A percentile compares a stretch with the other conserved stretches of the same genome.
These are phyloP conservation scores for Platycheirus albimanus DNA, from an alignment of 2,888 invertebrate species.

Conservation along the genomic window DNA sequence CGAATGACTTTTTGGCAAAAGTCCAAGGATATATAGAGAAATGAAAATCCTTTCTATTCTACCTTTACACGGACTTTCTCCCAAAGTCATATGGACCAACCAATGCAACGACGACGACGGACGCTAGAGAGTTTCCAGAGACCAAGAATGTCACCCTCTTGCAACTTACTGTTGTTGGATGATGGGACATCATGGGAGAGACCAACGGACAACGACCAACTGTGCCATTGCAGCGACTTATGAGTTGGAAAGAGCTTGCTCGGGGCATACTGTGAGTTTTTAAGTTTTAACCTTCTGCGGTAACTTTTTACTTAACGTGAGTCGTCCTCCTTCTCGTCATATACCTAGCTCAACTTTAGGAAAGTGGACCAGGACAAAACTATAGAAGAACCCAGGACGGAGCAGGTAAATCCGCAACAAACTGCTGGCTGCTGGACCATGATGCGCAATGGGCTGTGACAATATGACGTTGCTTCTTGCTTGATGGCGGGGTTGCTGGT, in stretches of 20 bases:
- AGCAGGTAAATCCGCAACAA: constrained; percentile 47
- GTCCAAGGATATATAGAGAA: constrained; percentile 39
- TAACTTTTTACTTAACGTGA: constrained; percentile 40
- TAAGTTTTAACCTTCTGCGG: constrained; percentile 54
- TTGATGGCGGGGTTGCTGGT: neutral
- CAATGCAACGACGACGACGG: too few relatives aligned
- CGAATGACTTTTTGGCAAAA: constrained; percentile 70
- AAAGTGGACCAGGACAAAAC: neutral
- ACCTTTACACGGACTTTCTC: constrained; percentile 12
- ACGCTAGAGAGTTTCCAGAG: constrained; percentile 1
- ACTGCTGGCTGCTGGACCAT: constrained; percentile 29
- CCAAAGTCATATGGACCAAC: constrained; percentile 38
- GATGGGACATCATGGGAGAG: neutral
- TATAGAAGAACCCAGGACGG: too few relatives aligned
- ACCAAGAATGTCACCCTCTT: constrained; percentile 8
- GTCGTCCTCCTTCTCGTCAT: too few relatives aligned
- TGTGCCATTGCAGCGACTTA: constrained; percentile 32
- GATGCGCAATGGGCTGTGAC: constrained; percentile 16
- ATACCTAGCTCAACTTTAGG: constrained; percentile 14
- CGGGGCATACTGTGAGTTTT: constrained; percentile 24
- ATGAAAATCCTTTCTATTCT: constrained; percentile 9
- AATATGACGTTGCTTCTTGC: neutral
- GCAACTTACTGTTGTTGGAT: neutral
- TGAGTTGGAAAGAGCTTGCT: constrained; percentile 34
- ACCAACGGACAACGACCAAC: constrained; percentile 3